Evolutionary conservation across 2,797 vertebrate species (phyloP).

Genomic region (Brachyrhaphis roseni): DNA sequence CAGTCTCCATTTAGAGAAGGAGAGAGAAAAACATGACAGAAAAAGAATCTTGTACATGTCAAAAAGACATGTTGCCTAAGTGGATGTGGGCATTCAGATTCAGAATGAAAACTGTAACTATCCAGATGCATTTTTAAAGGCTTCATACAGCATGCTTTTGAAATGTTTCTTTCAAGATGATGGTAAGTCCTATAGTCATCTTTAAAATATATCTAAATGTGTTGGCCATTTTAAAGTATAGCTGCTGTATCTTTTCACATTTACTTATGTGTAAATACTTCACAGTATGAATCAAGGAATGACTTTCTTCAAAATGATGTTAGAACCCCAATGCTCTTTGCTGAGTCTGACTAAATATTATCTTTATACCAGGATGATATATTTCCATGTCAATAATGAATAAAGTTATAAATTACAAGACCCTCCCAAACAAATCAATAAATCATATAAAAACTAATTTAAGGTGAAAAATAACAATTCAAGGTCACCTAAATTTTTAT

Average conservation of each 20-base stretch:
- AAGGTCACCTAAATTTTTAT: too few relatives aligned
- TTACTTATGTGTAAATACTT: neutral
- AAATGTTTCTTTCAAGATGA: conserved; percentile 2
- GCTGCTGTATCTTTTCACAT: conserved; percentile 25
- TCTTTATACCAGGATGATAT: conserved; percentile 12
- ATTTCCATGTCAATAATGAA: conserved; percentile 31
- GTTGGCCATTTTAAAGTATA: conserved; percentile 32
- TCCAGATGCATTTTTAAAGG: conserved; percentile 13
- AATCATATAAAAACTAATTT: too few relatives aligned
- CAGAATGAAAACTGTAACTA: conserved; percentile 16
- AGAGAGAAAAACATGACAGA: conserved; percentile 20
- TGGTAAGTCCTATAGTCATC: conserved; percentile 36
- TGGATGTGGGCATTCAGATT: conserved; percentile 49
- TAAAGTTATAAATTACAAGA: too few relatives aligned
- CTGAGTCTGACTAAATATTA: conserved; percentile 48
- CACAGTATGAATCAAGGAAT: conserved; percentile 48
- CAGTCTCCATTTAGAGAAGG: conserved; percentile 30
- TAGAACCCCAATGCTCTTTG: conserved; percentile 42
- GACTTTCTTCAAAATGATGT: conserved; percentile 56
- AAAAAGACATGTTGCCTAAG: conserved; percentile 21
- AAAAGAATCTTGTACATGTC: conserved; percentile 28
- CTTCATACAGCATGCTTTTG: conserved; percentile 9
- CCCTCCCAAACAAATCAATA: too few relatives aligned
- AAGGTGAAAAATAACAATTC: too few relatives aligned
- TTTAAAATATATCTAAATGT: conserved; percentile 44